Percentiles rank a stretch among this genome's conserved stretches.
phyloP scores from a whole-genome alignment of 2,888 invertebrate genomes.

The Watsonalla binaria region DNA sequence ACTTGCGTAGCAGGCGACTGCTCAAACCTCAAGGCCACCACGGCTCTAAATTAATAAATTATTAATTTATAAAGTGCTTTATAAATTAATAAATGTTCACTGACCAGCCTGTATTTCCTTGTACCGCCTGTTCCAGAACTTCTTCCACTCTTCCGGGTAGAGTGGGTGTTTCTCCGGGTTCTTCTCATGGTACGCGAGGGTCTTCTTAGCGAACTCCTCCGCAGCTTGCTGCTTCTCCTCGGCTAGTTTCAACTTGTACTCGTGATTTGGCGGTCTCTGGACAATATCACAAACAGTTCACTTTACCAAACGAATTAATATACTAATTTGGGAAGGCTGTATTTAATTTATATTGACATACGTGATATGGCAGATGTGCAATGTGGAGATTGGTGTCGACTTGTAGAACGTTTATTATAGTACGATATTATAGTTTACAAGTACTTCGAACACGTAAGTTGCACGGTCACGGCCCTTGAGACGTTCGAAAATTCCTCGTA shows the following conservation, averaged over 20 bases:
- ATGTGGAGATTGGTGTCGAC: too few relatives aligned
- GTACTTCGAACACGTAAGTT: too few relatives aligned
- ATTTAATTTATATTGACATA: too few relatives aligned
- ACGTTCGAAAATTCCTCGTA: too few relatives aligned
- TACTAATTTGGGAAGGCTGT: neutral
- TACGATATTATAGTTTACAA: too few relatives aligned
- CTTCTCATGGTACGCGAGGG: constrained; percentile 86
- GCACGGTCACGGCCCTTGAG: too few relatives aligned
- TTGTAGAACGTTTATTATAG: too few relatives aligned
- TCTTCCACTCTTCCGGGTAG: constrained; percentile 94
- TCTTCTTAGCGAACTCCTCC: constrained; percentile 80
- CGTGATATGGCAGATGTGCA: too few relatives aligned
- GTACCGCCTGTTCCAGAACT: constrained; percentile 91
- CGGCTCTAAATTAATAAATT: too few relatives aligned
- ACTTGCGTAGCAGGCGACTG: too few relatives aligned
- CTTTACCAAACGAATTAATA: neutral
- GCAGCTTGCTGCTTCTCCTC: constrained; percentile 64
- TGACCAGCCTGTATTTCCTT: constrained; percentile 85
- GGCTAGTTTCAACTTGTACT: constrained; percentile 76
- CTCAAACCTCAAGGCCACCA: too few relatives aligned
- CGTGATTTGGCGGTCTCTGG: constrained; percentile 41
- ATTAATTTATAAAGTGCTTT: too few relatives aligned
- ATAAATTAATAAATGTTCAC: constrained; percentile 2
- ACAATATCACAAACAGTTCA: neutral
- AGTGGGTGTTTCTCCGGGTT: constrained; percentile 93